Conservation (phyloP, 1,140 invertebrate genomes). For the Chironomus striatipennis region DNA sequence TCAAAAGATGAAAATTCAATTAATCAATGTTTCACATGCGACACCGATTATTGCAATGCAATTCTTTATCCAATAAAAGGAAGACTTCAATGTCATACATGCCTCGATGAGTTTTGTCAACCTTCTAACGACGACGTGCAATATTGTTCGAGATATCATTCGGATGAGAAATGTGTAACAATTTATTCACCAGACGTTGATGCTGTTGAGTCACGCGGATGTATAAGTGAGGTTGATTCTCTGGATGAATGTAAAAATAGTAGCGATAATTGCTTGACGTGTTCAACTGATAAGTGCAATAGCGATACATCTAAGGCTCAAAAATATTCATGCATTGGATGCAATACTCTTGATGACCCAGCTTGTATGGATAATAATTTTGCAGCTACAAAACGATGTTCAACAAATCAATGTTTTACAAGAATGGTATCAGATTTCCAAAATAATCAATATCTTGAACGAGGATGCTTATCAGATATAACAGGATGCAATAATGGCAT, state of each 20-base stretch:
- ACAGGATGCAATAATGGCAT: background rate
- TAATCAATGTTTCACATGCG: background rate
- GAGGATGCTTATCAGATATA: background rate
- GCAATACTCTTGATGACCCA: background rate
- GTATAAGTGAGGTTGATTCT: background rate
- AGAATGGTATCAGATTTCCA: background rate
- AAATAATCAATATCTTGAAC: background rate
- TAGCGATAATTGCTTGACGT: background rate
- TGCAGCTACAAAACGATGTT: background rate
- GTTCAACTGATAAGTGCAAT: background rate
- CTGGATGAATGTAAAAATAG: background rate
- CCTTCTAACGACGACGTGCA: background rate
- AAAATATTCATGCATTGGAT: background rate
- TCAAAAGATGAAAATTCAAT: background rate
- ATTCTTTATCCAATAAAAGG: background rate
- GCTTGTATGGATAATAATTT: background rate
- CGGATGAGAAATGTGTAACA: background rate
- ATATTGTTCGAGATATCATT: background rate
- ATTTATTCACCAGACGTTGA: background rate
- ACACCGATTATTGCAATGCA: background rate
- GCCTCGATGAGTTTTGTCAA: background rate
- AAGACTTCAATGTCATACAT: conserved; percentile 7
- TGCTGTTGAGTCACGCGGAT: background rate
- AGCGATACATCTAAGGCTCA: background rate
- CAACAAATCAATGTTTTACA: background rate